These are phyloP conservation scores for Eurytoma californica DNA, from an alignment of 2,888 invertebrate genomes.

Conservation along the genomic window DNA sequence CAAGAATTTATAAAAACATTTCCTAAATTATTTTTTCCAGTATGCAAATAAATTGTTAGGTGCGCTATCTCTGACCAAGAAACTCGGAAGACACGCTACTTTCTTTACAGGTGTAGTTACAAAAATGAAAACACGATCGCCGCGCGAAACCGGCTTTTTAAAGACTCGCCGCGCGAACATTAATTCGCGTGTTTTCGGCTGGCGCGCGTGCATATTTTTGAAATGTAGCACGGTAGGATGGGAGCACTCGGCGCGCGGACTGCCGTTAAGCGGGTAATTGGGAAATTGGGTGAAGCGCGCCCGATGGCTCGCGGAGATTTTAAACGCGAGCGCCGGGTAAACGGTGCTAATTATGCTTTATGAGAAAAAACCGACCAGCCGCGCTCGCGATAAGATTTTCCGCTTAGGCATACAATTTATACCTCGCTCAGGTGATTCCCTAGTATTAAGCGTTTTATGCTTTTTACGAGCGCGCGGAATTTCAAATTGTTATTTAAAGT, in stretches of 20 bases:
- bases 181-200: background rate
- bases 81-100: conserved; percentile 14
- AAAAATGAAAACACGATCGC: conserved; percentile 2
- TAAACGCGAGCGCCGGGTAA: background rate
- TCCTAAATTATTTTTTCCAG: too few relatives aligned
- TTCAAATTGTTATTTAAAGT: too few relatives aligned
- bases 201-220: background rate
- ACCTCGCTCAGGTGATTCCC: background rate
- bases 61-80: too few relatives aligned
- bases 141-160: too few relatives aligned
- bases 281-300: conserved; percentile 5
- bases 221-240: background rate
- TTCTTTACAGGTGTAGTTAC: too few relatives aligned
- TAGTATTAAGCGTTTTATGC: too few relatives aligned
- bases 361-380: background rate
- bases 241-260: background rate
- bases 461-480: too few relatives aligned
- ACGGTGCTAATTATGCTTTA: background rate
- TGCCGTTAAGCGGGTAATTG: conserved; percentile 3
- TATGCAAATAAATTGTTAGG: too few relatives aligned
- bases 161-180: background rate
- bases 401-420: background rate
- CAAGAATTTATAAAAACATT: too few relatives aligned
- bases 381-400: background rate
- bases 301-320: background rate